phyloP scores from a whole-genome alignment of 2,113 vertebrate genomes.

The Pteruthius melanotis region DNA sequence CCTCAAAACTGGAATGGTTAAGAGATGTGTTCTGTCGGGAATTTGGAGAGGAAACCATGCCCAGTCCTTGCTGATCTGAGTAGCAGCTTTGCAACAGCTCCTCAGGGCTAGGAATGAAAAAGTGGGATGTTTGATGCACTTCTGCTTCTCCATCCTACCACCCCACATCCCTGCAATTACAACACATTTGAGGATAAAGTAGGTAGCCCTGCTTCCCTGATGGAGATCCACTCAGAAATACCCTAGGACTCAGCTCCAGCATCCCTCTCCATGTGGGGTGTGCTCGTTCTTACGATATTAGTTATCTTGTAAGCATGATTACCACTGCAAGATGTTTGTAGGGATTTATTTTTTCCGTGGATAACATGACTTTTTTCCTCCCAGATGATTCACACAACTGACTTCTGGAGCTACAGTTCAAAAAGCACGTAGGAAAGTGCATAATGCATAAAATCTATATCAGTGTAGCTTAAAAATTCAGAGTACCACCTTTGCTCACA shows the following conservation, averaged over 20 bases:
- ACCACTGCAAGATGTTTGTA: background rate
- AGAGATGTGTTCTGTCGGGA: background rate
- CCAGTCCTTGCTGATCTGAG: background rate
- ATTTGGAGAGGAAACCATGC: background rate
- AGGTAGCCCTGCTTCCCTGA: background rate
- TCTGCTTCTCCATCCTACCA: background rate
- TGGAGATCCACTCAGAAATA: background rate
- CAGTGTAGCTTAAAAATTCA: background rate
- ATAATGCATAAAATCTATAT: background rate
- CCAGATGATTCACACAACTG: background rate
- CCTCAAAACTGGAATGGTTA: background rate
- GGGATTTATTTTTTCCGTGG: background rate
- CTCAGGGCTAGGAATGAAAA: background rate
- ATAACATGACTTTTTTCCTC: background rate
- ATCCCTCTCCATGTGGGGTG: background rate
- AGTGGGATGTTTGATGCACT: background rate
- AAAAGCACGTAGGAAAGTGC: background rate
- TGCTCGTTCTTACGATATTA: rapidly evolving
- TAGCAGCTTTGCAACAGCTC: background rate
- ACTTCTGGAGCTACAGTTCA: background rate
- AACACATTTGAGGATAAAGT: background rate
- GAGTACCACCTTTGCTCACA: background rate
- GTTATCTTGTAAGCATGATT: background rate
- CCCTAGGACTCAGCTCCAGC: background rate
- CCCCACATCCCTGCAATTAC: rapidly evolving